Evolutionary conservation across 2,113 vertebrate genomes (phyloP).

Genomic region (Hemibagrus wyckioides): DNA sequence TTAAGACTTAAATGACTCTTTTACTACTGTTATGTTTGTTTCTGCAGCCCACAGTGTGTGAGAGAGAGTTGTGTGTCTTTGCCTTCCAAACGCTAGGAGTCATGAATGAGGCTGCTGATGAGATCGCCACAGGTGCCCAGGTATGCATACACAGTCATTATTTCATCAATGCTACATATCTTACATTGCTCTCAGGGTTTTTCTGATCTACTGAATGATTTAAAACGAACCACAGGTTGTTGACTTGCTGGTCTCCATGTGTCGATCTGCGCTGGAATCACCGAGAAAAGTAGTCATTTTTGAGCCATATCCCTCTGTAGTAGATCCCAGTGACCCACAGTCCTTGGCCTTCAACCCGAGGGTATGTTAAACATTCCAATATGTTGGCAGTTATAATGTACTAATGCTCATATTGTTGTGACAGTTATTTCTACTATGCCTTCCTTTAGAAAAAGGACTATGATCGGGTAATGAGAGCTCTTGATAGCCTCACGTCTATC

Average conservation of each 20-base stretch:
- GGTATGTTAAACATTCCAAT: slow-evolving; percentile 66
- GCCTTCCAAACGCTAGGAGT: slow-evolving; percentile 91
- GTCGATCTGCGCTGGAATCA: slow-evolving; percentile 87
- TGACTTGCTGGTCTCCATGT: slow-evolving; percentile 89
- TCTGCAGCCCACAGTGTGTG: slow-evolving; percentile 86
- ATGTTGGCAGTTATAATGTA: background rate
- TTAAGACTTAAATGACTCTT: background rate
- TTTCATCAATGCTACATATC: background rate
- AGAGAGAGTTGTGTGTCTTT: slow-evolving; percentile 88
- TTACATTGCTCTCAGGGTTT: background rate
- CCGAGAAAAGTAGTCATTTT: slow-evolving; percentile 91
- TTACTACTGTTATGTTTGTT: slow-evolving; percentile 22
- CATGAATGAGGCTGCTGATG: slow-evolving; percentile 90
- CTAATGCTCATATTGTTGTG: slow-evolving; percentile 1
- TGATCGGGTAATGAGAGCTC: slow-evolving; percentile 86
- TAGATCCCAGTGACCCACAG: slow-evolving; percentile 87
- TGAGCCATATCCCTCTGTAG: slow-evolving; percentile 92
- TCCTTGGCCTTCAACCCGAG: slow-evolving; percentile 89
- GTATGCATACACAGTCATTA: slow-evolving; percentile 62
- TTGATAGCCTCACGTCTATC: slow-evolving; percentile 90
- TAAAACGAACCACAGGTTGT: slow-evolving; percentile 76
- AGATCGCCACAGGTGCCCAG: slow-evolving; percentile 93
- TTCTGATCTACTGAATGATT: slow-evolving; percentile 1
- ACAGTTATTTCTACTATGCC: slow-evolving; percentile 15
- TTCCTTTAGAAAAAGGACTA: slow-evolving; percentile 86